Evolutionary conservation across 2,888 invertebrate genomes (phyloP), one percentile per base, ranked within the genome.

Genomic region (Scaptodrosophila latifasciaeformis): DNA sequence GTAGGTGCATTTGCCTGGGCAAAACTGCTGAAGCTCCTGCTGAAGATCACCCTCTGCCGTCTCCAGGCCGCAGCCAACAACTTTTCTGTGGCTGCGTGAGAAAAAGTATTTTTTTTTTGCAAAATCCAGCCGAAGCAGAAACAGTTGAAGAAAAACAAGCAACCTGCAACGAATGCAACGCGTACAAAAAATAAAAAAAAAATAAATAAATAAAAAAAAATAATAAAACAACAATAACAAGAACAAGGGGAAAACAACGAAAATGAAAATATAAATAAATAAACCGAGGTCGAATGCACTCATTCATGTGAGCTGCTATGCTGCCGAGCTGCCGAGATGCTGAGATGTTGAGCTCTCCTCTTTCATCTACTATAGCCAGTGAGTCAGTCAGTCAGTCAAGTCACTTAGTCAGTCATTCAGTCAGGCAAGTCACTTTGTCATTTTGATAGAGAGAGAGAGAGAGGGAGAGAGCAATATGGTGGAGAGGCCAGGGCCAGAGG

Each of bases 391-490:
- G 34, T 29, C 34, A 37, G 53, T 49, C 59, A 12, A 34, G 34
- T 29, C 34, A 37, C 54, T 49, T 56, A 12, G 45, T 55, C 39
- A 15, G 17, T 48, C 51, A 27, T 47, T 40, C 65, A 60, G 58
- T 54, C 72, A 64, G 74, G 61, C 64, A 77, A 75, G 80, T 75
- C 80, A 72, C 61, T 81, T 76, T 80, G 74, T 81, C 74, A 72
- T 69, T 68, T 56, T 43, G 55, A 59, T 54, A 37, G 24, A 17
- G 21, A 24, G 47, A 37, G 12, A 19, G 21, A n/a, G n/a, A 18
- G 21, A 10, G 6, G 5, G 9, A 17, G 19, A 15, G n/a, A 3
- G 4, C 6, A 17, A 18, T 10, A 7, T 60, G 48, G 31, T 64
- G 79, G 64, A 49, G 27, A 0, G 30, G 15, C 24, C 35, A 31